These are phyloP conservation scores for Rhingia campestris DNA, from an alignment of 2,888 invertebrate genomes.

Conservation along the genomic window DNA sequence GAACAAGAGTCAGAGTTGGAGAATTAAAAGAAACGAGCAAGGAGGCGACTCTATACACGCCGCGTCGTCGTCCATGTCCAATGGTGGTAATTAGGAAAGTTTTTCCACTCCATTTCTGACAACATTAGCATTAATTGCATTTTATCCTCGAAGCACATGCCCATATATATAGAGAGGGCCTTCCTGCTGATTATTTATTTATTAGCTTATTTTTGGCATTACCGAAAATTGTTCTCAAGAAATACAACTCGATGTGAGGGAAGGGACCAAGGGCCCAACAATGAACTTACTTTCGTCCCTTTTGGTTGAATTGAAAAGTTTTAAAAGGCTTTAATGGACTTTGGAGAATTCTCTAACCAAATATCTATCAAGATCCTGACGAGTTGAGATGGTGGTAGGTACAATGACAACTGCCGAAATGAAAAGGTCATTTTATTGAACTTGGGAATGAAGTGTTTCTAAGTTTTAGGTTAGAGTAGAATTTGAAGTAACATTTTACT, in stretches of 20 bases:
- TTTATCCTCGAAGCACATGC: constrained; percentile 56
- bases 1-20: not conserved
- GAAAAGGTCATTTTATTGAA: constrained; percentile 57
- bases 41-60: constrained; percentile 28
- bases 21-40: constrained; percentile 68
- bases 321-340: constrained; percentile 65
- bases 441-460: constrained; percentile 18
- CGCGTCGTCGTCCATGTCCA: constrained; percentile 19
- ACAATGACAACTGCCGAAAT: constrained; percentile 30
- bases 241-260: constrained; percentile 1
- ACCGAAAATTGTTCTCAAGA: constrained; percentile 41
- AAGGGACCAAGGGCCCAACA: too few species aligned
- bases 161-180: not conserved
- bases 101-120: constrained; percentile 73
- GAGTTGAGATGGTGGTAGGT: constrained; percentile 14
- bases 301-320: constrained; percentile 49
- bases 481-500: not conserved
- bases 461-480: not conserved
- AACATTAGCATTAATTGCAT: constrained; percentile 74
- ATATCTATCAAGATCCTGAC: constrained; percentile 13
- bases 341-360: constrained; percentile 30
- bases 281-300: constrained; percentile 7
- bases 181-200: constrained; percentile 67
- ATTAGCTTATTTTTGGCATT: constrained; percentile 67
- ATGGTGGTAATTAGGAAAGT: constrained; percentile 73